Evolutionary conservation across 2,797 vertebrate species (phyloP).

Genomic region (Hypotaenidia okinawae): DNA sequence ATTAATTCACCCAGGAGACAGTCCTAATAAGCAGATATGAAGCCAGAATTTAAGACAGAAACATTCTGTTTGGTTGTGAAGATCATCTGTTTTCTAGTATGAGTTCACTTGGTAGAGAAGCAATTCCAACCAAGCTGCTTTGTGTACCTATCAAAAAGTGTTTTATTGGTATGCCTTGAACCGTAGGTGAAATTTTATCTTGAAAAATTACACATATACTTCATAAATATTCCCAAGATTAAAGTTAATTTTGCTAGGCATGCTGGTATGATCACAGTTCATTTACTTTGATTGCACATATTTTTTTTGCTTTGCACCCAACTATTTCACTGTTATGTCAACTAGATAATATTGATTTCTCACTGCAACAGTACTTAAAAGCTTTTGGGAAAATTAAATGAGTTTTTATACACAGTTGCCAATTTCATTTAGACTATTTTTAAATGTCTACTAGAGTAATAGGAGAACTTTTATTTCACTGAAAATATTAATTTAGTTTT

Average conservation of each 20-base stretch:
- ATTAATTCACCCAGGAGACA: slow-evolving; percentile 17
- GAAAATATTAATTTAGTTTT: slow-evolving; percentile 35
- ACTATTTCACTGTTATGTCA: slow-evolving; percentile 13
- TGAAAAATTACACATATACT: slow-evolving; percentile 15
- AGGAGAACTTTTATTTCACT: slow-evolving; percentile 8
- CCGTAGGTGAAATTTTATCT: neutral
- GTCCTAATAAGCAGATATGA: slow-evolving; percentile 19
- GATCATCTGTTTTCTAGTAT: neutral
- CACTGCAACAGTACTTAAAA: slow-evolving; percentile 5
- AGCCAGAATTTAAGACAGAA: slow-evolving; percentile 40
- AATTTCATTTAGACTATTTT: slow-evolving; percentile 10
- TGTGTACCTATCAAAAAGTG: neutral
- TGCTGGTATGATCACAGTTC: slow-evolving; percentile 34
- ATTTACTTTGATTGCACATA: slow-evolving; percentile 1
- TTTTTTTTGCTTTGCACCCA: neutral
- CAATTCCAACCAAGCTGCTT: neutral
- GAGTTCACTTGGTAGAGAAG: neutral
- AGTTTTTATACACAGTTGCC: neutral
- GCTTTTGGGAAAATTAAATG: slow-evolving; percentile 36
- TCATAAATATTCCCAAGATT: slow-evolving; percentile 36
- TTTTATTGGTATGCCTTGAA: neutral
- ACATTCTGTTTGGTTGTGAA: neutral
- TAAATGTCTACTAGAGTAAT: neutral
- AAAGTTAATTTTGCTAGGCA: slow-evolving; percentile 20
- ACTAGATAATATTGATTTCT: slow-evolving; percentile 15